Evolutionary conservation across 2,113 vertebrate species (phyloP), one percentile per base, ranked within the genome.

Genomic region (Neofelis nebulosa): DNA sequence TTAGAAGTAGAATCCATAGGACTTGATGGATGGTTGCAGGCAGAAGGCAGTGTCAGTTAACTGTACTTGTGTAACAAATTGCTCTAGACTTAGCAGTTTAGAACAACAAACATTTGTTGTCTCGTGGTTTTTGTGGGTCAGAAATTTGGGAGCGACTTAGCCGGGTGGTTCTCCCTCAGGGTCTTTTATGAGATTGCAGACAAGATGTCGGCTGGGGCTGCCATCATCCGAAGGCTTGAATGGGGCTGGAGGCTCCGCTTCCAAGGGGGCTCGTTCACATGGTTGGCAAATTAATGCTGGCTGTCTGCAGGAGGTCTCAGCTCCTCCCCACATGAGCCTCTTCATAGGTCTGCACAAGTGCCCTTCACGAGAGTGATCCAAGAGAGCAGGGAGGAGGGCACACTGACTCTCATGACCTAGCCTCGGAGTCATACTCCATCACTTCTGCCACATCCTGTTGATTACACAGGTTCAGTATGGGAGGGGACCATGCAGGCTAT

Each of bases 401-500:
- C 85, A 2, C 1, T 0, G 23, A 52, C 74, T 4, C 15, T 8
- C 27, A 10, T 2, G 27, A n/a, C 13, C 41, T 27, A 2, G 25
- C 31, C 38, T 63, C 12, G 48, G 48, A 36, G 38, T 33, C 29
- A 0, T 48, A 6, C 36, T 3, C 69, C 27, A 6, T 57, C 33
- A 2, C 48, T 57, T 41, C 91, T 0, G 0, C 4, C 38, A 79
- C 63, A 65, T 29, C 50, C 55, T 21, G 2, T 55, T 52, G 66
- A 55, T 23, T 52, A 23, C 45, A 9, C 23, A 1, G 79, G 33
- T 19, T 41, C 69, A 19, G 1, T 4, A 48, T 50, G n/a, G 48
- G 33, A 80, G 38, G 48, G 79, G 52, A 21, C 38, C 36, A 7
- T 19, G 18, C 3, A 25, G 78, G 61, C 69, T 38, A 33, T 78